phyloP scores from a whole-genome alignment of 2,113 vertebrate species.

The Caracal caracal region DNA sequence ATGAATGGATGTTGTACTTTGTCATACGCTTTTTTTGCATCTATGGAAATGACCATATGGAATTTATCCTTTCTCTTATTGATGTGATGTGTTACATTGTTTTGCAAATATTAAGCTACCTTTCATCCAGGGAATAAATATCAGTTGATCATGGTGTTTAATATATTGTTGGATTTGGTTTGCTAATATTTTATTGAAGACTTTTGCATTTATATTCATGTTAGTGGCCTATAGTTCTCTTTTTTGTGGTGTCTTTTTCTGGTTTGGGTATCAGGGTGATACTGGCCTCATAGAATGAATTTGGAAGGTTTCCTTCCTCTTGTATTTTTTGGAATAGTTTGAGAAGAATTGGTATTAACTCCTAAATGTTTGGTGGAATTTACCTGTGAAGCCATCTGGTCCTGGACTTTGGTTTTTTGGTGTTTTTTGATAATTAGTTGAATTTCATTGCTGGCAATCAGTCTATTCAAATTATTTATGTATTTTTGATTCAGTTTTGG shows the following conservation, averaged over 20 bases:
- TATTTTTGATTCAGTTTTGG: background rate
- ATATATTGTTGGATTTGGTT: background rate
- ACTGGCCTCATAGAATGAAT: background rate
- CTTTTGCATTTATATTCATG: background rate
- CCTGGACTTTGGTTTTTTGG: background rate
- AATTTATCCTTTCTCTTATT: background rate
- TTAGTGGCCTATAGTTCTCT: background rate
- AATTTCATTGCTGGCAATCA: background rate
- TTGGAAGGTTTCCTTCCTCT: background rate
- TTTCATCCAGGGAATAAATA: background rate
- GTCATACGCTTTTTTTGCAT: background rate
- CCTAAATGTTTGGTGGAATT: background rate
- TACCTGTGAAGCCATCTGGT: background rate
- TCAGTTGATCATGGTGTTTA: background rate
- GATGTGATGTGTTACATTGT: background rate
- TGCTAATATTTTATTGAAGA: background rate
- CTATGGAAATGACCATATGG: background rate
- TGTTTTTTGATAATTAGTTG: background rate
- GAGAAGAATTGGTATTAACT: background rate
- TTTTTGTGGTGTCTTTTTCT: background rate
- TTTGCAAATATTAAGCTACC: background rate
- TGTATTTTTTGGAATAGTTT: background rate
- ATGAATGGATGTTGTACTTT: background rate
- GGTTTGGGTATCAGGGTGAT: background rate
- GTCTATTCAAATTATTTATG: background rate